These are phyloP conservation scores for Corythornis madagascariensis DNA, from an alignment of 2,113 vertebrate species.

Conservation along the genomic window DNA sequence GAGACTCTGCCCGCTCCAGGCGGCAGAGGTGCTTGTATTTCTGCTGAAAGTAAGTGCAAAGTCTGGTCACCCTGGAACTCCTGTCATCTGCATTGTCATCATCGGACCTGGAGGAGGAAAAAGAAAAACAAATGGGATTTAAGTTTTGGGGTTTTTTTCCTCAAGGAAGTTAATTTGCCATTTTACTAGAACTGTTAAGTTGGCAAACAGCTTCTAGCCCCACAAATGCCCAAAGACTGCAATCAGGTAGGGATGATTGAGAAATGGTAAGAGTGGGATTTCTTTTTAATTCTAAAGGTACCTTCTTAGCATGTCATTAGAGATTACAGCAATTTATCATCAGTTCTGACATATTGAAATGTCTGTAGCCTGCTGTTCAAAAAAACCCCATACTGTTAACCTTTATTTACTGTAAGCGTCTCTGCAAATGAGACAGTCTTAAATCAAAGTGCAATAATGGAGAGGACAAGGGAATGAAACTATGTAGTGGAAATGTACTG, in stretches of 20 bases:
- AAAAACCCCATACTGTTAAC: conserved; percentile 23
- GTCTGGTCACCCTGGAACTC: conserved; percentile 89
- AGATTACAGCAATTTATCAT: conserved; percentile 15
- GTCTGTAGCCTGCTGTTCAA: neutral
- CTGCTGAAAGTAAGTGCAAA: conserved; percentile 97
- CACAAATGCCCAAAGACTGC: neutral
- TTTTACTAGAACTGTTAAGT: neutral
- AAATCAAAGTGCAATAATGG: conserved; percentile 38
- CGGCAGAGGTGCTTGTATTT: conserved; percentile 98
- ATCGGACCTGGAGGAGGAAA: conserved; percentile 72
- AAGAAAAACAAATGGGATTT: neutral
- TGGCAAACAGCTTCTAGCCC: neutral
- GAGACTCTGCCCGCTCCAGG: conserved; percentile 92
- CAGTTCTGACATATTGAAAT: conserved; percentile 39
- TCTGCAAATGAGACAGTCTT: conserved; percentile 45
- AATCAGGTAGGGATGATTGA: neutral
- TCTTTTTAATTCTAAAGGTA: conserved; percentile 11
- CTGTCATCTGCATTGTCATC: conserved; percentile 83
- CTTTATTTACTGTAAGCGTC: conserved; percentile 60
- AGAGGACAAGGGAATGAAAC: neutral
- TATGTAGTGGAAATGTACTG: neutral
- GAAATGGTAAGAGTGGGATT: neutral
- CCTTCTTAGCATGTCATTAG: conserved; percentile 24
- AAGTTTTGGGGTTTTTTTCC: neutral
- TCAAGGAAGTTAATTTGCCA: neutral